These are phyloP conservation scores for Augochlora pura DNA, from an alignment of 1,140 invertebrate species.

Conservation along the genomic window DNA sequence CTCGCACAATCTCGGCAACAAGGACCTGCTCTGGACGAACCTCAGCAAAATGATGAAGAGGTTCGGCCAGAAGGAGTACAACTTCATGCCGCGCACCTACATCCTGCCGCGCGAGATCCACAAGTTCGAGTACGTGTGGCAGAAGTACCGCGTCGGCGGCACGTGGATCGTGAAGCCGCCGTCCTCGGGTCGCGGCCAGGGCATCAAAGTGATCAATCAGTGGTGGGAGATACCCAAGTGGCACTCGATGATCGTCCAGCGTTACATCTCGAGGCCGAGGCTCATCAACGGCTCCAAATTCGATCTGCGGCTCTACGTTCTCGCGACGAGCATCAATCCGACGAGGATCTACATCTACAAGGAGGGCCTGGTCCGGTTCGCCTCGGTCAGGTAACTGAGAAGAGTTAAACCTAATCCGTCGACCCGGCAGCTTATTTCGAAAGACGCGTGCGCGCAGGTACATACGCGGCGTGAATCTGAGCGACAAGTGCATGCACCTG, in stretches of 20 bases:
- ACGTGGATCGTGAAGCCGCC: constrained; percentile 92
- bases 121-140: constrained; percentile 29
- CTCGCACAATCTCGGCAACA: constrained; percentile 20
- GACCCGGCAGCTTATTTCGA: no score
- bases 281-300: constrained; percentile 65
- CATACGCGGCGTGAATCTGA: constrained; percentile 85
- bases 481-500: constrained; percentile 97
- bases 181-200: constrained; percentile 95
- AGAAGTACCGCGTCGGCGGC: background rate
- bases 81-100: constrained; percentile 17
- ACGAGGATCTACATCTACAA: constrained; percentile 95
- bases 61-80: constrained; percentile 8
- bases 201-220: constrained; percentile 96
- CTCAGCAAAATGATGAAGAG: constrained; percentile 17
- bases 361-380: constrained; percentile 96
- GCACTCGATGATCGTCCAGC: constrained; percentile 92
- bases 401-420: no score
- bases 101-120: constrained; percentile 16
- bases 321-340: constrained; percentile 96
- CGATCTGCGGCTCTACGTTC: constrained; percentile 92
- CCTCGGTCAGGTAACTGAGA: constrained; percentile 88
- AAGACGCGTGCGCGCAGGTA: constrained; percentile 82
- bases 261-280: constrained; percentile 72
- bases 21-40: constrained; percentile 18
- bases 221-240: constrained; percentile 96